Evolutionary conservation across 1,140 invertebrate genomes (phyloP), one percentile per base, ranked within the genome.

Genomic region (Zaprionus ornatus): DNA sequence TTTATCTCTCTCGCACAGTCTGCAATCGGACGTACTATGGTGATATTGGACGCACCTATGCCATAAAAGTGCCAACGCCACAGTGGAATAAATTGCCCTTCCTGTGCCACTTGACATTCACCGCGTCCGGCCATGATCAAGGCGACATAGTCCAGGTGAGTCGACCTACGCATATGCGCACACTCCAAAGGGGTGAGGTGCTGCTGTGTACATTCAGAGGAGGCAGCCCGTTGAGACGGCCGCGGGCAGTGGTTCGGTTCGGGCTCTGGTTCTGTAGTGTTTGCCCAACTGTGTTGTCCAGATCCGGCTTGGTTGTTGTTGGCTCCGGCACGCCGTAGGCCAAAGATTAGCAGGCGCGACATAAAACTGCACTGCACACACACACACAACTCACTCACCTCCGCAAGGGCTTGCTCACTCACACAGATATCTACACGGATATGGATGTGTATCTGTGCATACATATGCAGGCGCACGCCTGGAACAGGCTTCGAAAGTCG

Each of bases 11-110:
- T 35, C n/a, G 23, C 45, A 45, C 94, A 93, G 96, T 96, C 45
- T 98, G 97, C 93, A 98, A 98, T 92, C 95, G 97, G 70, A 98
- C 97, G 32, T 98, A 97, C 92, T 97, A 97, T 92, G 97, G 97
- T n/a, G 96, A 96, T 82, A 95, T 96, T 75, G 96, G 96, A 50
- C 95, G 96, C 81, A 97, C 97, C 21, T 97, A 98, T 93, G 94
- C 96, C 79, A 91, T 97, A 92, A 94, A 95, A 71, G 94, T 97
- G 77, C 94, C 95, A 67, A 95, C 95, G 66, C 95, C 95, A 13
- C 91, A 93, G 45, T 95, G 95, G 77, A 95, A 95, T 80, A 94
- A 95, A 66, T 94, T 97, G 80, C 97, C 97, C 3, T 97, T 97
- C 93, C 94, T 97, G 50, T 98, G 97, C 92, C 97, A 97, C 92